These are phyloP conservation scores for Philantomba maxwellii DNA, from an alignment of 2,113 vertebrate species.

Conservation along the genomic window DNA sequence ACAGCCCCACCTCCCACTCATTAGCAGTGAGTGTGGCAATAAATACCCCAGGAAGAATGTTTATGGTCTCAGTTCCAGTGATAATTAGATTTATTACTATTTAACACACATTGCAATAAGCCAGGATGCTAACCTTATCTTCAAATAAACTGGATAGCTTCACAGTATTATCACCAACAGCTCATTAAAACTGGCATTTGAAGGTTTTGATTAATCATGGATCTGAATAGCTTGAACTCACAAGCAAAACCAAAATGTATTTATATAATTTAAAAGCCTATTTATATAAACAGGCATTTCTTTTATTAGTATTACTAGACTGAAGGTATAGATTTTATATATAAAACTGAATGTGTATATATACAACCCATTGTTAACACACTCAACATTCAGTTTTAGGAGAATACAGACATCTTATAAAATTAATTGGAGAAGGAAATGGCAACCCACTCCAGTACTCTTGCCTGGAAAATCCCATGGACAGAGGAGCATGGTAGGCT, in stretches of 20 bases:
- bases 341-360: background rate
- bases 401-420: background rate
- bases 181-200: conserved; percentile 59
- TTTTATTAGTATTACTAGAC: background rate
- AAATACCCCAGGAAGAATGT: background rate
- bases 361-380: background rate
- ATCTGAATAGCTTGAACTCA: conserved; percentile 24
- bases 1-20: background rate
- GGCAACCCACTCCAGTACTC: too few species aligned
- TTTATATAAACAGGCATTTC: background rate
- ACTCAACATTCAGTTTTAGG: background rate
- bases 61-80: background rate
- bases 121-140: conserved; percentile 29
- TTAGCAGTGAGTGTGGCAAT: background rate
- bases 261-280: conserved; percentile 3
- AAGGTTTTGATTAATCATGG: conserved; percentile 39
- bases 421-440: background rate
- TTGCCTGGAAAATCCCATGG: too few species aligned
- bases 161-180: conserved; percentile 2
- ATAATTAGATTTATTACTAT: conserved; percentile 49
- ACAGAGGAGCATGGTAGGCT: too few species aligned
- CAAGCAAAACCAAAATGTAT: conserved; percentile 5
- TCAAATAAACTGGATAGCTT: conserved; percentile 28
- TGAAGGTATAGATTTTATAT: background rate
- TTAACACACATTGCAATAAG: conserved; percentile 37